Evolutionary conservation across 2,113 vertebrate genomes (phyloP), one percentile per base, ranked within the genome.

Genomic region (Emydura subglobosa): DNA sequence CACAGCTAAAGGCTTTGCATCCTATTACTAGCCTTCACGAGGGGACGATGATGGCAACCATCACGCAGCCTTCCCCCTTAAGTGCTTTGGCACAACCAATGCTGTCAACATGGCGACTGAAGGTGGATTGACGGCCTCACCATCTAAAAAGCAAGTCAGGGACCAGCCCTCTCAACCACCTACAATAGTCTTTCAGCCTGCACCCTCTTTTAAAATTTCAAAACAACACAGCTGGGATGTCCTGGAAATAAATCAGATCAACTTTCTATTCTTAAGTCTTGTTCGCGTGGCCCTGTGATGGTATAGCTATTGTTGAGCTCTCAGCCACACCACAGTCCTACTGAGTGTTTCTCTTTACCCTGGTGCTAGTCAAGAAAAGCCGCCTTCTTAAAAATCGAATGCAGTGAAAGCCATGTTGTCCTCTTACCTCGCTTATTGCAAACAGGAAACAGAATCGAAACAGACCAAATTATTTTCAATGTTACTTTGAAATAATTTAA

Each of bases 221-320:
- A 3, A 92, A 34, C 29, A 49, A 79, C 27, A 47, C 79, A 91
- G 42, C 25, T 85, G 61, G 29, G 68, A 1, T 31, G 17, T 88
- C n/a, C 27, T 0, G 1, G 49, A 86, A 3, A 47, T 16, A 82
- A 5, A 5, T 39, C 10, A 84, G 49, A 34, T 90, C 0, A 0
- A 59, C 39, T 59, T n/a, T 83, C 17, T 4, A 17, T 47, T 8
- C 44, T 78, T 7, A 13, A 47, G 6, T 78, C 74, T 78, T 42
- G 65, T 78, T 47, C 7, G 10, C 42, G 2, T 42, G 25, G 42
- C 74, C 74, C 74, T 14, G 11, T 4, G 24, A 78, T 13, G 12
- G 13, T 12, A 7, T 47, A 47, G 44, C 24, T 47, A 27, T 16
- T 47, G 74, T 4, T 47, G 74, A 78, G 74, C 25, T 78, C 25